Percentiles rank a stretch among this genome's conserved stretches.
Conservation (phyloP, 1,140 invertebrate genomes). For the Pseudoatta argentina region DNA sequence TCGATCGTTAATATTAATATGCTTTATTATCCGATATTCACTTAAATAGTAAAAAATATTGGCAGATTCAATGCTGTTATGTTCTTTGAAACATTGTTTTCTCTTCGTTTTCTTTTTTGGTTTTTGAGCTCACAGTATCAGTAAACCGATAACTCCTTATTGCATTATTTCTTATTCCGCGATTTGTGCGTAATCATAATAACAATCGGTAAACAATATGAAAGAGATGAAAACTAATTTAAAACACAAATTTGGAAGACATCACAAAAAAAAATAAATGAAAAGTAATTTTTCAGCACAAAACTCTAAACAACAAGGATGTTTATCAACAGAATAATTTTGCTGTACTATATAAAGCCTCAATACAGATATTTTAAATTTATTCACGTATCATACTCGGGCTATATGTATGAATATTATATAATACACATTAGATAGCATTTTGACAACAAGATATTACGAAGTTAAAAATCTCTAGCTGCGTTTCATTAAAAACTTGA, state of each 20-base stretch:
- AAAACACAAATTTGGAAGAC: conserved; percentile 68
- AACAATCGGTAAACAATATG: conserved; percentile 34
- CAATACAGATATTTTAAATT: conserved; percentile 62
- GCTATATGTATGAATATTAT: conserved; percentile 70
- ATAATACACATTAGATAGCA: conserved; percentile 66
- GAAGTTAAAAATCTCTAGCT: conserved; percentile 51
- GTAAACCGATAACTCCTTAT: conserved; percentile 60
- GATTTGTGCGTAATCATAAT: conserved; percentile 69
- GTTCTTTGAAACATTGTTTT: conserved; percentile 64
- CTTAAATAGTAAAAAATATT: conserved; percentile 75
- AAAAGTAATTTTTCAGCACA: conserved; percentile 34
- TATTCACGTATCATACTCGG: conserved; percentile 58
- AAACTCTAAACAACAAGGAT: conserved; percentile 34
- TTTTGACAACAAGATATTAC: conserved; percentile 61
- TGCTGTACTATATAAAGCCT: conserved; percentile 60
- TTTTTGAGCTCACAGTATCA: conserved; percentile 68
- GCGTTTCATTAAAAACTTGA: conserved; percentile 43
- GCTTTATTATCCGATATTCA: conserved; percentile 62
- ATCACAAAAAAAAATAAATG: conserved; percentile 38
- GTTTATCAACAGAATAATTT: conserved; percentile 34
- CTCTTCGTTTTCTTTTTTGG: conserved; percentile 35
- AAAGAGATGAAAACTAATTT: background rate
- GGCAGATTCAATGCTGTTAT: conserved; percentile 74
- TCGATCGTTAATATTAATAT: conserved; percentile 60
- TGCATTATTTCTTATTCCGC: conserved; percentile 33